A percentile compares a stretch with the other conserved stretches of the same genome.
Conservation (phyloP, 2,113 vertebrate species). For the Callipepla squamata region DNA sequence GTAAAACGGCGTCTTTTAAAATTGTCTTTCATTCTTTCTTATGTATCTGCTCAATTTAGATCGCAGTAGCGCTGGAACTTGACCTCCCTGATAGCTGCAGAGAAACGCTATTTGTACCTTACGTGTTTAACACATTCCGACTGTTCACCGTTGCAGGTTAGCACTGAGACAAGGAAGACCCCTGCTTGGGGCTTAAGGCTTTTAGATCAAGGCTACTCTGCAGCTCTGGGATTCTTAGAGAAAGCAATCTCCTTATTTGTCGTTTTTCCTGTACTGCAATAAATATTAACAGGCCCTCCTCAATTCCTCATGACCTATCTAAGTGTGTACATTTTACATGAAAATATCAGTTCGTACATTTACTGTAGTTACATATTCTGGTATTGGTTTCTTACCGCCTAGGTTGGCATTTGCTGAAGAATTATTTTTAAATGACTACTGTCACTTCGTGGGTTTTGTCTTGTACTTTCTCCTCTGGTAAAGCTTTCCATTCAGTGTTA, state of each 20-base stretch:
- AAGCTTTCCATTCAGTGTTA: not conserved
- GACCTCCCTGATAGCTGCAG: not conserved
- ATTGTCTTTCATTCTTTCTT: not conserved
- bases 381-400: not conserved
- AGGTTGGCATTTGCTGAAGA: not conserved
- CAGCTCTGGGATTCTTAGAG: not conserved
- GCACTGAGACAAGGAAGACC: not conserved
- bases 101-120: not conserved
- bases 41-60: not conserved
- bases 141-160: fast-evolving
- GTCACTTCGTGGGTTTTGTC: not conserved
- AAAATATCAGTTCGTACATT: not conserved
- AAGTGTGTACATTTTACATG: not conserved
- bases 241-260: not conserved
- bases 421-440: not conserved
- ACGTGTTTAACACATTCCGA: not conserved
- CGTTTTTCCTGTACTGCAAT: not conserved
- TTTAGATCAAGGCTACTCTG: not conserved
- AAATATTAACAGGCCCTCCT: not conserved
- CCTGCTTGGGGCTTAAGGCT: not conserved
- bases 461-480: not conserved
- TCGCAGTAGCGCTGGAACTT: not conserved
- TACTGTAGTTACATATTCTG: not conserved
- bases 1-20: not conserved
- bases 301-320: not conserved